Base-by-base conservation (phyloP, 2,113 vertebrate species). In the Sisor rabdophorus region DNA sequence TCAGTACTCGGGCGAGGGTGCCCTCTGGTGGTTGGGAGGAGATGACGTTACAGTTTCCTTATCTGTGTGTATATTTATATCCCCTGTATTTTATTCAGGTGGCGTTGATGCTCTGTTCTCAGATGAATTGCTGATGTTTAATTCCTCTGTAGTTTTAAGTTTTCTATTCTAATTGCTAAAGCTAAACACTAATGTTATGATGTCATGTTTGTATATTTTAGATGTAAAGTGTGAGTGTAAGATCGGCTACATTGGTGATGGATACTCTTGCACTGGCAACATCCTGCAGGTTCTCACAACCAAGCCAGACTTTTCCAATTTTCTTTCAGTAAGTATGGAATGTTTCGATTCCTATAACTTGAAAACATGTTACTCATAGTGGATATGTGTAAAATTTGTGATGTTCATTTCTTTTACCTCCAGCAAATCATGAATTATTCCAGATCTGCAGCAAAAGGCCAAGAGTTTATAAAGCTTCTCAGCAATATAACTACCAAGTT, bases 151-250 rank as follows among this genome's bases (percentile, higher is more conserved):
- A n/a, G n/a, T n/a, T n/a, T n/a, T n/a, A n/a, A n/a, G n/a, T n/a
- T n/a, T n/a, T n/a, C n/a, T n/a, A n/a, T n/a, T n/a, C n/a, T n/a
- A n/a, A n/a, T n/a, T n/a, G n/a, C n/a, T n/a, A n/a, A n/a, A n/a
- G n/a, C n/a, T n/a, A n/a, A n/a, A n/a, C n/a, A n/a, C 63, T 47
- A 47, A 50, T 53, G 15, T 40, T 40, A 53, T 60, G 13, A 61
- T 32, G 56, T 22, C 52, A 47, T 44, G 2, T 63, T 15, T 24
- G 48, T 80, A 20, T 75, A 22, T 71, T 89, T 68, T 88, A 99
- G 97, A 97, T 71, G 93, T 98, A 81, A 89, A 87, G 71, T 99
- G 97, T 67, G 92, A 92, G 75, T 99, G 97, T 90, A 92, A 92
- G 67, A 64, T 11, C 0, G 97, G 95, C 80, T 98, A 94, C 0